These are phyloP conservation scores for Galemys pyrenaicus DNA, from an alignment of 2,113 vertebrate genomes.

Conservation along the genomic window DNA sequence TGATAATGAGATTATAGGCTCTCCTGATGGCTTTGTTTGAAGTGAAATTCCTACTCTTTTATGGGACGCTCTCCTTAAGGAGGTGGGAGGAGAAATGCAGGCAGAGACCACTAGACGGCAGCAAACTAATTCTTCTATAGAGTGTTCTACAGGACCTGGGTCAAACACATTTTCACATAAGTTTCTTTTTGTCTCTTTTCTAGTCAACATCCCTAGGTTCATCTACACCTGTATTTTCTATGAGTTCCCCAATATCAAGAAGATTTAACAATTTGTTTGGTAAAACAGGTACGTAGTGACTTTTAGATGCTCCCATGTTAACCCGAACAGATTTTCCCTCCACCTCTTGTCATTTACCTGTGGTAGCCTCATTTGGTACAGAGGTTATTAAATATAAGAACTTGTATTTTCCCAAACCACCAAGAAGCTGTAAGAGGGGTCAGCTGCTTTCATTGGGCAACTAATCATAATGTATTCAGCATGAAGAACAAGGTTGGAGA, in stretches of 20 bases:
- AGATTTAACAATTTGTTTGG: constrained; percentile 87
- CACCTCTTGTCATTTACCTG: too few relatives aligned
- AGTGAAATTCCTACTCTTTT: background rate
- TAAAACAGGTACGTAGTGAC: constrained; percentile 85
- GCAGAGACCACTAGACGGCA: background rate
- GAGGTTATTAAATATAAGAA: background rate
- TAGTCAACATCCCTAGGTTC: constrained; percentile 84
- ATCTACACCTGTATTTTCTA: constrained; percentile 85
- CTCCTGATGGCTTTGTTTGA: background rate
- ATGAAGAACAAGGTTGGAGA: background rate
- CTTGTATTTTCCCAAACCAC: background rate
- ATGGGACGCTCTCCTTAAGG: background rate
- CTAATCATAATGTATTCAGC: background rate
- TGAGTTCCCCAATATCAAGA: constrained; percentile 86
- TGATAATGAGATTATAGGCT: background rate
- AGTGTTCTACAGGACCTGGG: background rate
- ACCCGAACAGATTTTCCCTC: background rate
- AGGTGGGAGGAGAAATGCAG: background rate
- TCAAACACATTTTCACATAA: background rate
- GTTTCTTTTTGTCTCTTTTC: constrained; percentile 60
- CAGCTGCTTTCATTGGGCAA: background rate
- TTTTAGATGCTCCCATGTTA: background rate
- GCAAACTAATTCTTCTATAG: background rate
- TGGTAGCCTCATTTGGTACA: background rate
- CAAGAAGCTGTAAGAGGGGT: background rate